phyloP scores from a whole-genome alignment of 2,113 vertebrate species.

The Psittacara wagleri region DNA sequence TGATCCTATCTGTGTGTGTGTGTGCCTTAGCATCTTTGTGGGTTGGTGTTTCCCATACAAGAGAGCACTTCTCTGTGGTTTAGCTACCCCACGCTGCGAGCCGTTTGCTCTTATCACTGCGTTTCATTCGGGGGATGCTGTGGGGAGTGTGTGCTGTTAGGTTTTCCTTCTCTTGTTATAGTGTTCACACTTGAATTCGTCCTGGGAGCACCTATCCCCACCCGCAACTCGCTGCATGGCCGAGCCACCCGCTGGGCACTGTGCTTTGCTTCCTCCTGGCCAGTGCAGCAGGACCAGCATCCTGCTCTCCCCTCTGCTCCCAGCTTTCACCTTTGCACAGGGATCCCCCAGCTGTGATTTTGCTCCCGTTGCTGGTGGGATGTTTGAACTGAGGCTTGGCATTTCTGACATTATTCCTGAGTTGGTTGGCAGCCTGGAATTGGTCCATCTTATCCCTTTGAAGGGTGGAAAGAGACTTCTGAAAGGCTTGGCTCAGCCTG shows the following conservation, averaged over 20 bases:
- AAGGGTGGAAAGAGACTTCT: neutral
- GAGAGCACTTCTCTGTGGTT: neutral
- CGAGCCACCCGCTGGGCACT: neutral
- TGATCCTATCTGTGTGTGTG: neutral
- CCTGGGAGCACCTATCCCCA: neutral
- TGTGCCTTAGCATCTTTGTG: neutral
- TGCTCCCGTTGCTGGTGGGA: neutral
- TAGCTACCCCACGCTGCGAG: constrained; percentile 73
- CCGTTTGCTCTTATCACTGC: neutral
- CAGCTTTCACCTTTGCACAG: neutral
- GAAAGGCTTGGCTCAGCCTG: neutral
- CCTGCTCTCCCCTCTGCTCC: neutral
- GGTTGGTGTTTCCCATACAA: neutral
- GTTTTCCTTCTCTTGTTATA: neutral
- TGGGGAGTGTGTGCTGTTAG: neutral
- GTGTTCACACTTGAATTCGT: constrained; percentile 65
- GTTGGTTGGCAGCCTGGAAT: neutral
- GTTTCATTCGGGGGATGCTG: neutral
- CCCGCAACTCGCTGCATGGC: neutral
- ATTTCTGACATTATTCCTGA: accelerated
- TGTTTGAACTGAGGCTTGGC: neutral
- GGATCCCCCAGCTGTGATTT: neutral
- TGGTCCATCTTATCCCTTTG: neutral
- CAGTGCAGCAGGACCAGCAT: neutral
- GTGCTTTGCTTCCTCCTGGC: neutral